Evolutionary conservation across 2,797 vertebrate species (phyloP), one percentile per base, ranked within the genome.

Genomic region (Carcharodon carcharias): DNA sequence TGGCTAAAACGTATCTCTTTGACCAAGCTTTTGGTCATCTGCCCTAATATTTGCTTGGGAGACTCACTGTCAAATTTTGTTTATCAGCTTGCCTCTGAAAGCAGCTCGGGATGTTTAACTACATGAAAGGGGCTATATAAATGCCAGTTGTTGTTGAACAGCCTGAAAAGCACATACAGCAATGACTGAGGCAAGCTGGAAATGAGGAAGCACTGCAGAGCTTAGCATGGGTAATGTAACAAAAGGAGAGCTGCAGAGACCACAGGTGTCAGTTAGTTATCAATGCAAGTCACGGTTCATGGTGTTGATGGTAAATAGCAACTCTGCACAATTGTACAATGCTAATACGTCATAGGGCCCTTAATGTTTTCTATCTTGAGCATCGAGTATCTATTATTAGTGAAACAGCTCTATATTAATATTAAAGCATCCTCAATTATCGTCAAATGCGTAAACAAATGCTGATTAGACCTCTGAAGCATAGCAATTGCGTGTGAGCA

Each of bases 381-480:
- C 28, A 5, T 35, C 28, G 28, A 89, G 54, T 58, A 58, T 58
- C 28, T 58, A 89, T 89, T 89, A 89, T 56, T 31, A 58, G 87
- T 56, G 87, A 58, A 89, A 58, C 28, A 63, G 40, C 40, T 85
- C 82, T 26, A 50, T 50, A 85, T 85, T 63, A 65, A 63, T 92
- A 92, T n/a, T 63, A 65, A 63, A 65, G 58, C 58, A 63, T 92
- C 16, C 89, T 92, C 89, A 92, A 63, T 92, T 92, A 92, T 6
- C 65, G 6, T 2, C n/a, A 7, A 92, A 92, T 63, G 16, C 58
- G n/a, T 92, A 65, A 92, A 92, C 89, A 92, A 92, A 63, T 23
- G 89, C 61, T 92, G 58, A 40, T 92, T 65, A 92, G 65, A 63
- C 61, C 58, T 23, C 35, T 92, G 61, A 63, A 92, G 89, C 89